phyloP scores from a whole-genome alignment of 2,113 vertebrate species.

The Vimba vimba region DNA sequence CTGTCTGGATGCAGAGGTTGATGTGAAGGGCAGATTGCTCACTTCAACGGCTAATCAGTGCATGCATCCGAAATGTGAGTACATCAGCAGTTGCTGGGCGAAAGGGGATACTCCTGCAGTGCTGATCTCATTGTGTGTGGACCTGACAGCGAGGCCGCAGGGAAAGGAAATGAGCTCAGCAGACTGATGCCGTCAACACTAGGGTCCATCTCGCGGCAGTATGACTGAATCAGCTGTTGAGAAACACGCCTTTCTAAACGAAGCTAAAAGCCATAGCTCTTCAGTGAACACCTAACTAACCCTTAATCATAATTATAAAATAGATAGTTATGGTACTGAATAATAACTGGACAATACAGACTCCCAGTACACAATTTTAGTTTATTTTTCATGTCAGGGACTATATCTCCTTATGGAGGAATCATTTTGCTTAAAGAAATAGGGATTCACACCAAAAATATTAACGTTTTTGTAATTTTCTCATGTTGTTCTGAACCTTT shows the following conservation, averaged over 20 bases:
- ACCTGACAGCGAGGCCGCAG: conserved; percentile 51
- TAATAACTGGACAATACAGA: background rate
- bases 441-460: background rate
- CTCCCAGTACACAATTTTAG: background rate
- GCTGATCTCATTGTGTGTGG: conserved; percentile 48
- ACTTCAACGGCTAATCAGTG: conserved; percentile 29
- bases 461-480: background rate
- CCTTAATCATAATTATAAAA: background rate
- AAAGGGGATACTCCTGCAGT: conserved; percentile 48
- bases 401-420: background rate
- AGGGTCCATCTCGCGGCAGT: conserved; percentile 1
- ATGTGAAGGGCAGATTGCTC: conserved; percentile 45
- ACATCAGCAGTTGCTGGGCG: conserved; percentile 48
- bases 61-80: conserved; percentile 25
- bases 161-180: conserved; percentile 38
- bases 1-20: conserved; percentile 23
- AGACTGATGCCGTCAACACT: conserved; percentile 22
- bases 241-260: background rate
- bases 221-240: conserved; percentile 39
- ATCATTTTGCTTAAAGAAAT: no score
- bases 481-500: background rate
- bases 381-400: background rate
- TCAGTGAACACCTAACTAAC: background rate
- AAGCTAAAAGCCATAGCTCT: background rate
- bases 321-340: background rate